Conservation (phyloP, 1,140 invertebrate genomes). For the Ceratina calcarata region DNA sequence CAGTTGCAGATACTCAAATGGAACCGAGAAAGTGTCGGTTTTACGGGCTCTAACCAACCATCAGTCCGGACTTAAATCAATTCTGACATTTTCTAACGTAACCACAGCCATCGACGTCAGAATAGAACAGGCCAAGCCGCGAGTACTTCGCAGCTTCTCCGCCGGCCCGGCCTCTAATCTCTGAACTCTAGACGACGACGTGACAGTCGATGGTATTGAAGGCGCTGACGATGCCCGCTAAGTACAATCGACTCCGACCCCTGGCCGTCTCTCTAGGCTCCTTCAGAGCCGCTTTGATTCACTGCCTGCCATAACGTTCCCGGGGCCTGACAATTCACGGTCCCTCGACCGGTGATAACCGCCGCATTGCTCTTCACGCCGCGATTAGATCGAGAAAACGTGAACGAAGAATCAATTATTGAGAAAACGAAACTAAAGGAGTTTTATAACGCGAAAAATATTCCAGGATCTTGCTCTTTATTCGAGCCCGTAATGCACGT, state of each 20-base stretch:
- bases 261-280: conserved; percentile 33
- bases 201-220: conserved; percentile 32
- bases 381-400: too few species aligned
- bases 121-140: conserved; percentile 13
- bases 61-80: conserved; percentile 52
- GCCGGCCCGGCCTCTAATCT: conserved; percentile 2
- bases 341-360: conserved; percentile 19
- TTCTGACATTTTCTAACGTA: conserved; percentile 50
- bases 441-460: background rate
- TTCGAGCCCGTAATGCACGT: background rate
- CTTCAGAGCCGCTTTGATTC: conserved; percentile 55
- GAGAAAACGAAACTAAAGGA: background rate
- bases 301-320: conserved; percentile 43
- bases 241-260: conserved; percentile 58
- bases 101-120: conserved; percentile 50
- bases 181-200: background rate
- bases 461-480: background rate
- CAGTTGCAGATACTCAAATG: background rate
- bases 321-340: conserved; percentile 34
- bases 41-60: conserved; percentile 5
- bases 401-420: background rate
- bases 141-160: background rate
- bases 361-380: background rate
- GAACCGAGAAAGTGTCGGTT: background rate
- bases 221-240: conserved; percentile 39